These are phyloP conservation scores for Pteromalus puparum DNA, from an alignment of 1,140 invertebrate species.

Conservation along the genomic window DNA sequence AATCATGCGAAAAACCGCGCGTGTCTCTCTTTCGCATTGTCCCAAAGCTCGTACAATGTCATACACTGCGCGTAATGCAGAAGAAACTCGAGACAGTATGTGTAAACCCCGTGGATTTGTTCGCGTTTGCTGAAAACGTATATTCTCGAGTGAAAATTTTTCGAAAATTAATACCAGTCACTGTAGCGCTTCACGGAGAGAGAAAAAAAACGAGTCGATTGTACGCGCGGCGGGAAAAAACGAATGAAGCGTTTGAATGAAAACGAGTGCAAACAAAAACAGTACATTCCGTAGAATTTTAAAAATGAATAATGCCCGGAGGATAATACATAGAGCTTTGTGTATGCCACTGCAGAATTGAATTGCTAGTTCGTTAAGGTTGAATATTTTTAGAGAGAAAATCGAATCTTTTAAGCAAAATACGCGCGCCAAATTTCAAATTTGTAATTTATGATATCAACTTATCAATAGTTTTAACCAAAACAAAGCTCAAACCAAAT, in stretches of 20 bases:
- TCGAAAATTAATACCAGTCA: background rate
- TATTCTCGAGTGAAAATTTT: background rate
- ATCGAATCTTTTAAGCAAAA: too few relatives aligned
- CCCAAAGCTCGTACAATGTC: background rate
- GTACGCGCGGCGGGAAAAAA: background rate
- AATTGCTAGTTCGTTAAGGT: too few relatives aligned
- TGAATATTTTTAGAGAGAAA: too few relatives aligned
- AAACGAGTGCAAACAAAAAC: background rate
- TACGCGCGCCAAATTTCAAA: too few relatives aligned
- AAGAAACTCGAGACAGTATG: background rate
- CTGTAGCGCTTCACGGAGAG: background rate
- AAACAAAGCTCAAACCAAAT: too few relatives aligned
- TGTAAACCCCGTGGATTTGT: background rate
- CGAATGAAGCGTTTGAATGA: too few relatives aligned
- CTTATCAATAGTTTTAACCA: too few relatives aligned
- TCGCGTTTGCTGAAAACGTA: background rate
- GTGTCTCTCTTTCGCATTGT: background rate
- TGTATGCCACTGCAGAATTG: too few relatives aligned
- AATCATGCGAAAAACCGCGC: background rate
- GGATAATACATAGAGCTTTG: too few relatives aligned
- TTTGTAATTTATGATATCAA: too few relatives aligned
- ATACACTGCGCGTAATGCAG: background rate
- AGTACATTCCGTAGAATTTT: too few relatives aligned
- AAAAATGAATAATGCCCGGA: too few relatives aligned
- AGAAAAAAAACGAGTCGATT: background rate